A percentile compares a stretch with the other conserved stretches of the same genome.
Evolutionary conservation across 2,113 vertebrate genomes (phyloP).

Genomic region (Tautogolabrus adspersus): DNA sequence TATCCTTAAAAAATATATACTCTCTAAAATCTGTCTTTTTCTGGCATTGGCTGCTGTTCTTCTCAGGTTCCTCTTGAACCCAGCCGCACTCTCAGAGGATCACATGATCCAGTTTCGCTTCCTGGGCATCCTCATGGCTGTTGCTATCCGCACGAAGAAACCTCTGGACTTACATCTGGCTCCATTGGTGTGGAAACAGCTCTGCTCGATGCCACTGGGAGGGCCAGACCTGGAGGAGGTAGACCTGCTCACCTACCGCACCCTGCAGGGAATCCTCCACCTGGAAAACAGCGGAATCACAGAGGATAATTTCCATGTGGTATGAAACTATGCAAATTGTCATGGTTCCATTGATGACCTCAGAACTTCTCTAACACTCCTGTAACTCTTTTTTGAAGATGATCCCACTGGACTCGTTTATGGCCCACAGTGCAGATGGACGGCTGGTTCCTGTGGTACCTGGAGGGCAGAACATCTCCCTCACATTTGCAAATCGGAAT

Average conservation of each 20-base stretch:
- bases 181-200: constrained; percentile 87
- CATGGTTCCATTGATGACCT: not conserved
- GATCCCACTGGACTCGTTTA: constrained; percentile 86
- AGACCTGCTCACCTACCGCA: constrained; percentile 86
- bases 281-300: constrained; percentile 86
- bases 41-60: not conserved
- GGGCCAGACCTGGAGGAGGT: constrained; percentile 85
- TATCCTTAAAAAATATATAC: not conserved
- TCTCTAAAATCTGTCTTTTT: not conserved
- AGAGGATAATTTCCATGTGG: constrained; percentile 87
- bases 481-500: constrained; percentile 83
- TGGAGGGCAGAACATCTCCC: constrained; percentile 83
- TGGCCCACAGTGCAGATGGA: constrained; percentile 85
- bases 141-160: constrained; percentile 87
- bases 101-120: constrained; percentile 86
- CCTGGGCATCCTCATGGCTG: constrained; percentile 87
- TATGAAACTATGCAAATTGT: constrained; percentile 53
- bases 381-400: constrained; percentile 72
- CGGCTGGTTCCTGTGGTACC: constrained; percentile 84
- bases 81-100: constrained; percentile 79
- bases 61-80: constrained; percentile 84
- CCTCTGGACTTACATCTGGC: constrained; percentile 86
- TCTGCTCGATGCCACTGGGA: constrained; percentile 84
- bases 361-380: not conserved
- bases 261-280: constrained; percentile 85